Conservation (phyloP, 2,113 vertebrate species). For the Phrynosoma blainvillii region DNA sequence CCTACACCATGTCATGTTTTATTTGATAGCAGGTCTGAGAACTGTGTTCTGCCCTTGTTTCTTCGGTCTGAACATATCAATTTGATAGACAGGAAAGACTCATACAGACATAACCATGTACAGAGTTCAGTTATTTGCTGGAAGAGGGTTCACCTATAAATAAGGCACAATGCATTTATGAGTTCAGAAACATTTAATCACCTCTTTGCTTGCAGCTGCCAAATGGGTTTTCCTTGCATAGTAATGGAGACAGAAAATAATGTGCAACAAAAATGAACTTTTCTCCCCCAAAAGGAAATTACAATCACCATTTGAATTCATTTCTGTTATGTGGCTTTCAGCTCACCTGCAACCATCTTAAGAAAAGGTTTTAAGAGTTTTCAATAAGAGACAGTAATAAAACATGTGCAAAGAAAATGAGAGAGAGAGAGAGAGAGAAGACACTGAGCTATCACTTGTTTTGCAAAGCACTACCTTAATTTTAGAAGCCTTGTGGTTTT, state of each 20-base stretch:
- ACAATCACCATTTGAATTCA: not conserved
- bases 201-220: not conserved
- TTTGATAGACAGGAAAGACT: too few species aligned
- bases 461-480: not conserved
- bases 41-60: not conserved
- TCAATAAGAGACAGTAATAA: not conserved
- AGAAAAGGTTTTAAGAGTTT: not conserved
- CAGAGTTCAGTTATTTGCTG: too few species aligned
- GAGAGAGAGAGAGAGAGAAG: not conserved
- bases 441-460: not conserved
- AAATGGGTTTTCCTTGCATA: not conserved
- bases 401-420: not conserved
- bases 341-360: not conserved
- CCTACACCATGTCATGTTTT: not conserved
- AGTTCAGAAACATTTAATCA: not conserved
- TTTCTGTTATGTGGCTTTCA: not conserved
- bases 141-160: not conserved
- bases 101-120: not conserved
- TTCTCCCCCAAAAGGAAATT: not conserved
- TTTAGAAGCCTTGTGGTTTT: not conserved
- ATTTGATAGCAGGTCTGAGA: not conserved
- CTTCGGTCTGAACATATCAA: not conserved
- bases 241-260: not conserved
- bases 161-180: not conserved
- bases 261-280: not conserved